Percentiles rank a stretch among this genome's conserved stretches.
Evolutionary conservation across 2,888 invertebrate species (phyloP).

Genomic region (Drosophila maculinotata): DNA sequence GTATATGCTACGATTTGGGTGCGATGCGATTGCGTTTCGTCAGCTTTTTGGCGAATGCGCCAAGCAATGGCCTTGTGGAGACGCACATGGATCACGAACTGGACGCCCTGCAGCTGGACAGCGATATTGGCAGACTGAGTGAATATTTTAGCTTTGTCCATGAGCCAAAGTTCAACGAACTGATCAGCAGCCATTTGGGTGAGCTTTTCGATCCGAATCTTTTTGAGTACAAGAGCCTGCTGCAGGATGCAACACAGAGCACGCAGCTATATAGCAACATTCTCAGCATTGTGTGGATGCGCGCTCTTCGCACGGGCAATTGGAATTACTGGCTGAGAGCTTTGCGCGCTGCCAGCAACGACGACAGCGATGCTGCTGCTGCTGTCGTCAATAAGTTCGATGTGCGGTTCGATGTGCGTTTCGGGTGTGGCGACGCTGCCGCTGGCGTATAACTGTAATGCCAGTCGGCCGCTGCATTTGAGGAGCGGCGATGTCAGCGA

Average conservation of each 20-base stretch:
- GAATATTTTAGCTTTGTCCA: constrained; percentile 26
- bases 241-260: constrained; percentile 27
- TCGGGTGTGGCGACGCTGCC: constrained; percentile 43
- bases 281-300: constrained; percentile 45
- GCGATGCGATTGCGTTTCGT: constrained; percentile 22
- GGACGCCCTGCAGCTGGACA: constrained; percentile 27
- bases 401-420: constrained; percentile 49
- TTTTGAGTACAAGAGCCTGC: constrained; percentile 41
- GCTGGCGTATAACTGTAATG: constrained; percentile 5
- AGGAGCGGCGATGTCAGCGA: neutral
- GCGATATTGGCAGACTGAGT: constrained; percentile 16
- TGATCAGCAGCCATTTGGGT: constrained; percentile 5
- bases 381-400: constrained; percentile 37
- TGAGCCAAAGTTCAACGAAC: constrained; percentile 1
- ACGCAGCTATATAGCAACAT: constrained; percentile 25
- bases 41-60: constrained; percentile 28
- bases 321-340: constrained; percentile 44
- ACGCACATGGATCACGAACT: constrained; percentile 7
- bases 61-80: constrained; percentile 22
- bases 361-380: no score
- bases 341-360: constrained; percentile 6
- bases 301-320: constrained; percentile 37
- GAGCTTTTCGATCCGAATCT: constrained; percentile 8
- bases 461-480: constrained; percentile 14
- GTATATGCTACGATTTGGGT: constrained; percentile 44